These are phyloP conservation scores for Dryadula phaetusa DNA, from an alignment of 2,888 invertebrate species.

Conservation along the genomic window DNA sequence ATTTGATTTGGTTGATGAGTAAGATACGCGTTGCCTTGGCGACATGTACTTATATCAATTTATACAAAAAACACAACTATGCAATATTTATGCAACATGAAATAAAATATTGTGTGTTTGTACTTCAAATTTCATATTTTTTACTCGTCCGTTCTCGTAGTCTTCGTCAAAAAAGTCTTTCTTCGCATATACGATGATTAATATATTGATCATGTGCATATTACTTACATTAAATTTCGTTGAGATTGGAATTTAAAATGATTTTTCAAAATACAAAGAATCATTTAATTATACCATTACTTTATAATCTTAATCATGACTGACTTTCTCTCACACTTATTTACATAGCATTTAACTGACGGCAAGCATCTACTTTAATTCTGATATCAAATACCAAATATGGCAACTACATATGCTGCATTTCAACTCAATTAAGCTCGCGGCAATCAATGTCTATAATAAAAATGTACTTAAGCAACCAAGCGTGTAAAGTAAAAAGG, in stretches of 20 bases:
- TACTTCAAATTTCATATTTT: no score
- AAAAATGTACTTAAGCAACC: slow-evolving; percentile 14
- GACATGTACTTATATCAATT: no score
- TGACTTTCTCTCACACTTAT: slow-evolving; percentile 18
- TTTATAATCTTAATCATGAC: neutral
- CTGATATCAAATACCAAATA: slow-evolving; percentile 19
- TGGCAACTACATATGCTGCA: slow-evolving; percentile 13
- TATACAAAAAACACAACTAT: no score
- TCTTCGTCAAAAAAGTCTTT: no score
- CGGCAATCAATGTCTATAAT: slow-evolving; percentile 21
- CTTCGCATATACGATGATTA: no score
- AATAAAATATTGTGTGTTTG: no score
- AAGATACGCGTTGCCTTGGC: no score
- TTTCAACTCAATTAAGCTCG: slow-evolving; percentile 26
- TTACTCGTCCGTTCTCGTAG: no score
- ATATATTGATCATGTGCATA: no score
- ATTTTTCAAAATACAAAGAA: neutral
- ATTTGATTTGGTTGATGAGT: no score
- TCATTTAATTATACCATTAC: neutral
- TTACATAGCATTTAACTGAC: slow-evolving; percentile 16
- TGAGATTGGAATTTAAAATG: neutral
- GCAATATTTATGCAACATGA: no score
- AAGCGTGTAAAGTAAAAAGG: slow-evolving; percentile 12
- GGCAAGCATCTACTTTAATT: slow-evolving; percentile 19
- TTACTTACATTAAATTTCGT: neutral